A percentile compares a stretch with the other conserved stretches of the same genome.
Conservation (phyloP, 2,888 invertebrate genomes). For the Ennomos erosarius region DNA sequence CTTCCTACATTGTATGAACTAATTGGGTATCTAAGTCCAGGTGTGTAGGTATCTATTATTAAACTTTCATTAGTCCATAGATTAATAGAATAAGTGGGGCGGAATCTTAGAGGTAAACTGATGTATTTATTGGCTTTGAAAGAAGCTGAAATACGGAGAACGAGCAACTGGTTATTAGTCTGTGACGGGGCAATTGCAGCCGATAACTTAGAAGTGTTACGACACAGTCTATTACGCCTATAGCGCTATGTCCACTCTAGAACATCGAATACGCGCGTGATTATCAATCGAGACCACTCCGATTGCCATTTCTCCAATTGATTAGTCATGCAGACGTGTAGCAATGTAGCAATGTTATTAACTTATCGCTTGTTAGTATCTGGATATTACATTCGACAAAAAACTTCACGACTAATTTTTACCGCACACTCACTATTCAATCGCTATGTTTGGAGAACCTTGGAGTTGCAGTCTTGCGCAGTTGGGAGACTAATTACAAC, state of each 20-base stretch:
- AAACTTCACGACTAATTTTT: slow-evolving; percentile 22
- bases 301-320: slow-evolving; percentile 56
- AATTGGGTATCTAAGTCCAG: too few relatives aligned
- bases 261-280: slow-evolving; percentile 27
- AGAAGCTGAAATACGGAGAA: slow-evolving; percentile 29
- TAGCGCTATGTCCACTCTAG: slow-evolving; percentile 20
- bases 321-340: slow-evolving; percentile 53
- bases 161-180: slow-evolving; percentile 39
- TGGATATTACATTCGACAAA: slow-evolving; percentile 43
- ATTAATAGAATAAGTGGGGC: too few relatives aligned
- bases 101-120: slow-evolving; percentile 8
- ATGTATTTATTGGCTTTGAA: background rate
- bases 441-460: slow-evolving; percentile 43
- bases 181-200: slow-evolving; percentile 45
- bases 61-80: too few relatives aligned
- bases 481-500: slow-evolving; percentile 45
- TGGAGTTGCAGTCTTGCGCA: slow-evolving; percentile 38
- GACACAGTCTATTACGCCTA: slow-evolving; percentile 40
- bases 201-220: slow-evolving; percentile 46
- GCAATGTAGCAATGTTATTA: slow-evolving; percentile 54
- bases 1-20: too few relatives aligned
- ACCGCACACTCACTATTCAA: slow-evolving; percentile 49
- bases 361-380: slow-evolving; percentile 54
- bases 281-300: slow-evolving; percentile 49
- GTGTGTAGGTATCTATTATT: too few relatives aligned